Evolutionary conservation across 2,888 invertebrate genomes (phyloP).

Genomic region (Noctua janthina): DNA sequence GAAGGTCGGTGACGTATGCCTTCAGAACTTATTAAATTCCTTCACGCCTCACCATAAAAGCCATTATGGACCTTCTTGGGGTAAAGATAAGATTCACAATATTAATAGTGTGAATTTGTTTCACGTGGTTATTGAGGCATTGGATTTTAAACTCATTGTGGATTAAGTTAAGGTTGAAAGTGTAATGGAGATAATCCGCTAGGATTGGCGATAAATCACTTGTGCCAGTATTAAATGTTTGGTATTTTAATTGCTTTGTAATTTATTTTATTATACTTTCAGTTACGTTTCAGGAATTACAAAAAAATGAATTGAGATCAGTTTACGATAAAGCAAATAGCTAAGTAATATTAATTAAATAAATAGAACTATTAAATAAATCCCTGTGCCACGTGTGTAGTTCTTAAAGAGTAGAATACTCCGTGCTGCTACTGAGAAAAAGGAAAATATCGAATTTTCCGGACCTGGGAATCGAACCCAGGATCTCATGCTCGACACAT

Average conservation of each 20-base stretch:
- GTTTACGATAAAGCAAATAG: background rate
- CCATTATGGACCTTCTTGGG: conserved; percentile 26
- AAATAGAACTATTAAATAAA: background rate
- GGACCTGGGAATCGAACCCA: background rate
- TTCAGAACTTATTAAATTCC: conserved; percentile 70
- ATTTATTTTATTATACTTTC: conserved; percentile 12
- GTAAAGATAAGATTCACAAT: background rate
- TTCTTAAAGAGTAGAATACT: background rate
- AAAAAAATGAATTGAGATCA: background rate
- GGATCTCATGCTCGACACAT: background rate
- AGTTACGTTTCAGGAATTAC: background rate
- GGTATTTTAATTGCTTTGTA: conserved; percentile 50
- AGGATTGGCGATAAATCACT: conserved; percentile 13
- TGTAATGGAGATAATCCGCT: background rate
- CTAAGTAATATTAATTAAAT: background rate
- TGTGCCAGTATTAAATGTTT: conserved; percentile 28
- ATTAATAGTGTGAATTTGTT: background rate
- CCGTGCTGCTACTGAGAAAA: background rate
- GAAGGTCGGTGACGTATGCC: conserved; percentile 72
- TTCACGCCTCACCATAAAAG: conserved; percentile 17
- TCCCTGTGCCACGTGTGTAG: background rate
- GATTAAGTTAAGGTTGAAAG: background rate
- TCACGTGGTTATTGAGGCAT: background rate
- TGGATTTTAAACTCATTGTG: background rate
- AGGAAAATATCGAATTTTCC: background rate